Evolutionary conservation across 2,888 invertebrate species (phyloP), one percentile per base, ranked within the genome.

Genomic region (Brachypalpus laphriformis): DNA sequence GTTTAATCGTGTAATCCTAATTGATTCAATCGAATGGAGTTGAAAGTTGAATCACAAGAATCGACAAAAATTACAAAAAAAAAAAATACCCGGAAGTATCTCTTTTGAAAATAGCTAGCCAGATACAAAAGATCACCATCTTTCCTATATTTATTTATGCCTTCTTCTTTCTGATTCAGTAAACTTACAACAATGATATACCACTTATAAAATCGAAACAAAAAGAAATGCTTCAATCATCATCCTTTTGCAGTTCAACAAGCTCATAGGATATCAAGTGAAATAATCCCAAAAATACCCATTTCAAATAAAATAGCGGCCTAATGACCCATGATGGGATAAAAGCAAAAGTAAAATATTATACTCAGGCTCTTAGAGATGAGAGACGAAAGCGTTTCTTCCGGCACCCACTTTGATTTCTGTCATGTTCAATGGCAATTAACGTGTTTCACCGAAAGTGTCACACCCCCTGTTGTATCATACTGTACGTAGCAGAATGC

Each of bases 291-390:
- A 18, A 82, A 59, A 77, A 72, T 61, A 80, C 74, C 83, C 74
- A 74, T 80, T 80, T 74, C 68, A 80, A 83, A 83, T 83, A 82
- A 82, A 78, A 77, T 78, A 72, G 56, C 72, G 51, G 68, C 40
- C 74, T 80, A 83, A 83, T 83, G 83, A 80, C 68, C 83, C 83
- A 57, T 83, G 82, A 78, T 78, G 68, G 83, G 83, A 83, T 83
- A 74, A 83, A 83, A 83, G 80, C 63, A 80, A 83, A 77, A 47
- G 68, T 47, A 66, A 70, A 65, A 61, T 28, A 76, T 82, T 42
- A 68, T 63, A 57, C 66, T 42, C 51, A 34, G 68, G 51, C 40
- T 77, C 51, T 57, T 42, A 72, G 65, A 80, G 59, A 80, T 78
- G 74, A 80, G 66, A 57, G 74, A 54, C 57, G 51, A 72, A 68